phyloP scores from a whole-genome alignment of 2,113 vertebrate species.

The Ornithorhynchus anatinus region DNA sequence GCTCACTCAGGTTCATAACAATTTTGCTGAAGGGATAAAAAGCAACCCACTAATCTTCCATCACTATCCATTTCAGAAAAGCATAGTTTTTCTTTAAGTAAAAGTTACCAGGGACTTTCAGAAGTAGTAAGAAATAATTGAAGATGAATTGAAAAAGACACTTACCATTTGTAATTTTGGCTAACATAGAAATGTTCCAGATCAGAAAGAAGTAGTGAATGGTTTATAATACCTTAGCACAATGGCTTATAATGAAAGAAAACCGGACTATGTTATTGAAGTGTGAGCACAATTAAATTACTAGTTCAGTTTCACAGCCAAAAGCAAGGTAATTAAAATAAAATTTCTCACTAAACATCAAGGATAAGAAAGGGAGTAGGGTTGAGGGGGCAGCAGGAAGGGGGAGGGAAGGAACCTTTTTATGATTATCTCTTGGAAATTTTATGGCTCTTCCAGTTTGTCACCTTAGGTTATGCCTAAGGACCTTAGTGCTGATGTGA shows the following conservation, averaged over 20 bases:
- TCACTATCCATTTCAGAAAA: neutral
- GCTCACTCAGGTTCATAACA: constrained; percentile 10
- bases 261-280: neutral
- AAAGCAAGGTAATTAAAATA: constrained; percentile 59
- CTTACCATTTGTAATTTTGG: no score
- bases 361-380: constrained; percentile 20
- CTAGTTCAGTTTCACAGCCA: constrained; percentile 36
- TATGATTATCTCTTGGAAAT: neutral
- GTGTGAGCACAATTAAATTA: constrained; percentile 19
- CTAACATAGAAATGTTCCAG: no score
- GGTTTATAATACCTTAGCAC: neutral
- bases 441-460: constrained; percentile 5
- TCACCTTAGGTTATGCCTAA: constrained; percentile 16
- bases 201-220: neutral
- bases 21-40: no score
- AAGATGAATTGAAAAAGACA: no score
- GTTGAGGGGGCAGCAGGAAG: no score
- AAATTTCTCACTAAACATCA: constrained; percentile 31
- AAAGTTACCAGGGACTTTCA: neutral
- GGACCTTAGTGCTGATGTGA: constrained; percentile 6
- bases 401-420: constrained; percentile 10
- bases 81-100: neutral
- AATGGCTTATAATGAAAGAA: constrained; percentile 20
- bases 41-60: neutral
- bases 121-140: neutral